Evolutionary conservation across 1,140 invertebrate species (phyloP).

Genomic region (Epicauta chinensis): DNA sequence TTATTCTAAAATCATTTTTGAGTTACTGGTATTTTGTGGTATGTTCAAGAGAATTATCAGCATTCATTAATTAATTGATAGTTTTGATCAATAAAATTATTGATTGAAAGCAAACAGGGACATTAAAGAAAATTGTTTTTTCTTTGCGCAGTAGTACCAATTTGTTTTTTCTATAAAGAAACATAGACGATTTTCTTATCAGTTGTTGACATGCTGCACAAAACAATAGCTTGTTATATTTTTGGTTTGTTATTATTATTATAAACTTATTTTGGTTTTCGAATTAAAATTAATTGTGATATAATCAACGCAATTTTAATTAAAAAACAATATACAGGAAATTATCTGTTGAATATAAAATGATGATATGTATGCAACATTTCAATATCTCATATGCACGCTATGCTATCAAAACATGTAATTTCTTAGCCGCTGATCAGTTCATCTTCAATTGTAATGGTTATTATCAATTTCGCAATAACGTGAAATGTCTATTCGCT

Average conservation of each 20-base stretch:
- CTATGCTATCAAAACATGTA: constrained; percentile 16
- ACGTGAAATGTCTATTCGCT: constrained; percentile 10
- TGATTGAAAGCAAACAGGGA: background rate
- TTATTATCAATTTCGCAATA: too few species aligned
- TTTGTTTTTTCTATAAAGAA: background rate
- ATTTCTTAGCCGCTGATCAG: constrained; percentile 20
- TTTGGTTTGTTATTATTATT: constrained; percentile 18
- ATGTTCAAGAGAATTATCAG: constrained; percentile 8
- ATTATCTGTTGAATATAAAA: constrained; percentile 1
- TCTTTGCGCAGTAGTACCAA: constrained; percentile 6
- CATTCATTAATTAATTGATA: constrained; percentile 16
- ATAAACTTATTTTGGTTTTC: constrained; percentile 21
- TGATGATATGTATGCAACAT: constrained; percentile 1
- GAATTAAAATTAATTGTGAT: constrained; percentile 17
- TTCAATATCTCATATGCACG: constrained; percentile 22
- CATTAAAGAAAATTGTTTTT: background rate
- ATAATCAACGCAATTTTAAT: constrained; percentile 21
- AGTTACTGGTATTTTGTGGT: background rate
- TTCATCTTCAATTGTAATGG: constrained; percentile 18
- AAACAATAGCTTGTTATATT: background rate
- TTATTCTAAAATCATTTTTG: constrained; percentile 9
- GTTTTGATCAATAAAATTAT: constrained; percentile 17
- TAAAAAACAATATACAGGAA: background rate
- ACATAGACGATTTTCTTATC: too few species aligned
- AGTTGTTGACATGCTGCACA: background rate